phyloP scores from a whole-genome alignment of 2,113 vertebrate genomes.

The Gallinago media region DNA sequence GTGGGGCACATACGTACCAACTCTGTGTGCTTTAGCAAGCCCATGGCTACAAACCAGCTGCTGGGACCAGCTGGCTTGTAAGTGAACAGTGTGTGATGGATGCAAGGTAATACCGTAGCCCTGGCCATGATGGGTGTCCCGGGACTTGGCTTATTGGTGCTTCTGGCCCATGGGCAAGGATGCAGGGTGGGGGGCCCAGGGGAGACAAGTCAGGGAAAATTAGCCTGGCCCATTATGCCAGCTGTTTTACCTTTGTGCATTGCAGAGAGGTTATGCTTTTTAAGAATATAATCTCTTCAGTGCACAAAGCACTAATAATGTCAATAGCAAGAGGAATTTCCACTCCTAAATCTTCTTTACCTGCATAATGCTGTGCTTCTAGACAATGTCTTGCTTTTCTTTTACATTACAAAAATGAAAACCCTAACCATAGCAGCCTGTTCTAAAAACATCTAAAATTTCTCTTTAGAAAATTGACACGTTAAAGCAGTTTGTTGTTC shows the following conservation, averaged over 20 bases:
- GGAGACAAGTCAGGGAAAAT: neutral
- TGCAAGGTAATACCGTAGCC: rapidly evolving
- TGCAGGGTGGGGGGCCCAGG: rapidly evolving
- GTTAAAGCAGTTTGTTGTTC: neutral
- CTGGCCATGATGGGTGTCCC: rapidly evolving
- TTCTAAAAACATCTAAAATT: neutral
- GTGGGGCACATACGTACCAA: rapidly evolving
- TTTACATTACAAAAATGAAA: neutral
- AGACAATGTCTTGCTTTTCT: neutral
- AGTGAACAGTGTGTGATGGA: rapidly evolving
- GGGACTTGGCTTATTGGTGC: neutral
- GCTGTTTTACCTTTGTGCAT: neutral
- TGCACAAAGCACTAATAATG: neutral
- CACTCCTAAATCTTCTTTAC: neutral
- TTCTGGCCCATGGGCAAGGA: neutral
- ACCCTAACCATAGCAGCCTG: neutral
- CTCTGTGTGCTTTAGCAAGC: neutral
- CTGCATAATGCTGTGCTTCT: neutral
- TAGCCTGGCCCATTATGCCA: neutral
- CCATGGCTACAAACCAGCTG: neutral
- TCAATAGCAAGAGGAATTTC: neutral
- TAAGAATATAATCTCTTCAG: neutral
- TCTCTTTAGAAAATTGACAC: neutral
- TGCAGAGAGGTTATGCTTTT: neutral
- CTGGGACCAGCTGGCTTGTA: neutral